Evolutionary conservation across 2,113 vertebrate species (phyloP).

Genomic region (Bubo bubo): DNA sequence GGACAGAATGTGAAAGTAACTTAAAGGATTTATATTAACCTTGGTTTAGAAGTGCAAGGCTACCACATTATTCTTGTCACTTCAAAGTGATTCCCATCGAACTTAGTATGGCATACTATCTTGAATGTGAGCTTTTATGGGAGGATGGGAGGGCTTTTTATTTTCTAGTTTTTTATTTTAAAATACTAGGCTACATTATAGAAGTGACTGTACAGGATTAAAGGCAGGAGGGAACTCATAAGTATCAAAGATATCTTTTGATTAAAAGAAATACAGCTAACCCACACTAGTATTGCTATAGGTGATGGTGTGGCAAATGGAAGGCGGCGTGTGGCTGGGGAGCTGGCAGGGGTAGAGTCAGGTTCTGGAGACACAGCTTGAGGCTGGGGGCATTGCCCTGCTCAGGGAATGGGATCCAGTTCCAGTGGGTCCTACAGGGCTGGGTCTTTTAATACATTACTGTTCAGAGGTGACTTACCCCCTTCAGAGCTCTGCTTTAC

Average conservation of each 20-base stretch:
- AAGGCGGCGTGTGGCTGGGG: neutral
- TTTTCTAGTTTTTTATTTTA: neutral
- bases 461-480: neutral
- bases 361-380: neutral
- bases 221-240: neutral
- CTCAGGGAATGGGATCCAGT: neutral
- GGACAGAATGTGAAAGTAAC: neutral
- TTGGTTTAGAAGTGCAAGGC: neutral
- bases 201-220: neutral
- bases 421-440: neutral
- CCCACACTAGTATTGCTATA: neutral
- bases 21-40: neutral
- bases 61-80: neutral
- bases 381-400: neutral
- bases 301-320: neutral
- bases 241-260: neutral
- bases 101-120: neutral
- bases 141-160: neutral
- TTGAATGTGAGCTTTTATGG: neutral
- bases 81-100: neutral
- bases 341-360: neutral
- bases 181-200: neutral
- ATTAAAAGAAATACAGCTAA: neutral
- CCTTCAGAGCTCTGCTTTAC: neutral
- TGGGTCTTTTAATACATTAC: neutral